Conservation (phyloP, 1,140 invertebrate genomes). For the Hydropsyche tenuis region DNA sequence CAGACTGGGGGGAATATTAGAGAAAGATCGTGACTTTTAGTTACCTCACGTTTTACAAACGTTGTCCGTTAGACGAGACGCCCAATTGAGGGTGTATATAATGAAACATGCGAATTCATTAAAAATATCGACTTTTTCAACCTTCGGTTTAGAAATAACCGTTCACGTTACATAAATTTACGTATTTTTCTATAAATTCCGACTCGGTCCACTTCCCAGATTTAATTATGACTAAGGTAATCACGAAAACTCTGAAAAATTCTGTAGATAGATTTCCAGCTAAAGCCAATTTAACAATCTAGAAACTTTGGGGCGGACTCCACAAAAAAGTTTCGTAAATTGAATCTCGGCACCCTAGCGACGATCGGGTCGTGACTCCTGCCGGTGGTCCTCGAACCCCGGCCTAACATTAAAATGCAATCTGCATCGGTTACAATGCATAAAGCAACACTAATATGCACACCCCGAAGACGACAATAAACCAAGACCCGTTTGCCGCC, state of each 20-base stretch:
- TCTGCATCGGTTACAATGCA: conserved; percentile 25
- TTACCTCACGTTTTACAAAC: conserved; percentile 11
- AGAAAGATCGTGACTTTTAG: conserved; percentile 9
- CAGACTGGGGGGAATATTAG: neutral
- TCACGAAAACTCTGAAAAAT: too few relatives aligned
- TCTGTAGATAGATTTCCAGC: too few relatives aligned
- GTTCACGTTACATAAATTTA: too few relatives aligned
- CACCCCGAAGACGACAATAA: neutral
- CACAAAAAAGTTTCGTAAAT: neutral
- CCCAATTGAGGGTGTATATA: neutral
- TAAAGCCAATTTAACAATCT: too few relatives aligned
- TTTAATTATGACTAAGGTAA: too few relatives aligned
- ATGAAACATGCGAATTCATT: too few relatives aligned
- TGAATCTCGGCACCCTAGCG: conserved; percentile 3
- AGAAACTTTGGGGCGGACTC: neutral
- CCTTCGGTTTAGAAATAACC: too few relatives aligned
- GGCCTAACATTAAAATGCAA: conserved; percentile 24
- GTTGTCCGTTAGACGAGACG: neutral
- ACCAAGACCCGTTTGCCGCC: neutral
- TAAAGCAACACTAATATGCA: conserved; percentile 5
- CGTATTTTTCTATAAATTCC: too few relatives aligned
- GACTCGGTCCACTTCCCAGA: too few relatives aligned
- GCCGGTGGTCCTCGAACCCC: conserved; percentile 18
- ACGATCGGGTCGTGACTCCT: conserved; percentile 22
- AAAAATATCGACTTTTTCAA: too few relatives aligned